Evolutionary conservation across 2,888 invertebrate genomes (phyloP).

Genomic region (Opisthograptis luteolata): DNA sequence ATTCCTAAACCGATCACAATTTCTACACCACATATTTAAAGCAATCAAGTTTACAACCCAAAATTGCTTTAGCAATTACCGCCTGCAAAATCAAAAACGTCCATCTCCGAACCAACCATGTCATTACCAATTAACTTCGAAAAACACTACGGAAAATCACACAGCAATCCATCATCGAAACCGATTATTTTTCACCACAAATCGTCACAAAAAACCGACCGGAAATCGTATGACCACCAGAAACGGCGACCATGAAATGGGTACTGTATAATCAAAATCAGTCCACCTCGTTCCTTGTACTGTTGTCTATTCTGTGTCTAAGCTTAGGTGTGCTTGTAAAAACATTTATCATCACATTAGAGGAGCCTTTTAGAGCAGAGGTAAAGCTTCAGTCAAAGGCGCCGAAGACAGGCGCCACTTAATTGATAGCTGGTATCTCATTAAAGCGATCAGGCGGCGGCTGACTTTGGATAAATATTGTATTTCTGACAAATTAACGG

Average conservation of each 20-base stretch:
- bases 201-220: conserved; percentile 25
- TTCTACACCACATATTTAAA: conserved; percentile 8
- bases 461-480: conserved; percentile 74
- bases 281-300: too few relatives aligned
- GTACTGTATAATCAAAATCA: conserved; percentile 28
- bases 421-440: conserved; percentile 76
- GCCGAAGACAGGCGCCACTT: conserved; percentile 66
- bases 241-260: conserved; percentile 30
- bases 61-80: conserved; percentile 38
- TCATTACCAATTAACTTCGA: conserved; percentile 37
- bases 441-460: conserved; percentile 61
- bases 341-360: conserved; percentile 37
- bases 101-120: conserved; percentile 31
- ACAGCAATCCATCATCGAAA: conserved; percentile 36
- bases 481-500: conserved; percentile 77
- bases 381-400: too few relatives aligned
- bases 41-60: conserved; percentile 37
- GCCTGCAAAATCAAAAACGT: conserved; percentile 32
- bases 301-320: conserved; percentile 13
- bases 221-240: conserved; percentile 30
- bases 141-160: conserved; percentile 25
- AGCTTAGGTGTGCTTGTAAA: conserved; percentile 30
- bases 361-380: conserved; percentile 42
- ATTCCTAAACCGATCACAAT: conserved; percentile 6
- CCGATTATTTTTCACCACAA: conserved; percentile 34